These are phyloP conservation scores for Drosophila subpulchrella DNA, from an alignment of 1,140 invertebrate species.

Conservation along the genomic window DNA sequence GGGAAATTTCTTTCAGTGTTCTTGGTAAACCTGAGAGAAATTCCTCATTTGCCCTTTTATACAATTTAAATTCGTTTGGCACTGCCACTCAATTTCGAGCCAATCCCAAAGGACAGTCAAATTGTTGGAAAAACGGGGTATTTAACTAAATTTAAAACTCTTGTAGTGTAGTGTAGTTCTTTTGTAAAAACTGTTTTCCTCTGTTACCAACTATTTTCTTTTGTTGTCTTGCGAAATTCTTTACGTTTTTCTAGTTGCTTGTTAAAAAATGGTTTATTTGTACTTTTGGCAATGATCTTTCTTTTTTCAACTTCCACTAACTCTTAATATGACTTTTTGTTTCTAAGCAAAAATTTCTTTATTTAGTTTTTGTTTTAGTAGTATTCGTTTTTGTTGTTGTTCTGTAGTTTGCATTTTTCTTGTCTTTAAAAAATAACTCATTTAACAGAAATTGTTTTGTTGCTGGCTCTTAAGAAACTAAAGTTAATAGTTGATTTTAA, in stretches of 20 bases:
- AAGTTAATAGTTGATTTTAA: conserved; percentile 57
- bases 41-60: conserved; percentile 14
- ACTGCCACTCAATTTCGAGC: conserved; percentile 28
- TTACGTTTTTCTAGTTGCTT: conserved; percentile 75
- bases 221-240: conserved; percentile 70
- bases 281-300: conserved; percentile 83
- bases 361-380: conserved; percentile 57
- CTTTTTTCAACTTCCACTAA: conserved; percentile 49
- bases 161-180: conserved; percentile 34
- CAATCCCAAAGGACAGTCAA: conserved; percentile 65
- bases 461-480: conserved; percentile 60
- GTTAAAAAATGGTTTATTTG: conserved; percentile 82
- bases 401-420: conserved; percentile 61
- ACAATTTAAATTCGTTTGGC: conserved; percentile 68
- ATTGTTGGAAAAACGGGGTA: conserved; percentile 38
- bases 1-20: conserved; percentile 21
- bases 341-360: conserved; percentile 64
- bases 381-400: conserved; percentile 51
- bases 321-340: conserved; percentile 42
- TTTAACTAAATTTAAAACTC: conserved; percentile 36
- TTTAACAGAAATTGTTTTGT: conserved; percentile 65
- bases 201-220: conserved; percentile 71
- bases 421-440: conserved; percentile 64
- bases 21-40: conserved; percentile 13
- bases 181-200: conserved; percentile 55